These are phyloP conservation scores for Tetraodon nigroviridis DNA, from an alignment of 2,113 vertebrate species.

Conservation along the genomic window DNA sequence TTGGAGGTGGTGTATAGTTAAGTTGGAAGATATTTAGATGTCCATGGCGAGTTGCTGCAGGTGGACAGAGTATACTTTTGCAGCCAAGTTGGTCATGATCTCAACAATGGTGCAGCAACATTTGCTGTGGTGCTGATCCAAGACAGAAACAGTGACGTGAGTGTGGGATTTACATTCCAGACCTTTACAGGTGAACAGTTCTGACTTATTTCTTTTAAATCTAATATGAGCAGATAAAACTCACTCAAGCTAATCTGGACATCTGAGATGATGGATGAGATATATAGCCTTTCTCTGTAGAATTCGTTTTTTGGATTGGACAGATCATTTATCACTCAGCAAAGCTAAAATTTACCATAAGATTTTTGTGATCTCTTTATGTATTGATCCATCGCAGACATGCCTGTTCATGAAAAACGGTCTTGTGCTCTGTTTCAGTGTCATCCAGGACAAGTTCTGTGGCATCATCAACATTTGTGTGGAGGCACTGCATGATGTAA, in stretches of 20 bases:
- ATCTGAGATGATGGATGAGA: constrained; percentile 20
- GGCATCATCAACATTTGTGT: constrained; percentile 93
- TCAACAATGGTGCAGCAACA: no score
- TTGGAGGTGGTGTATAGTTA: no score
- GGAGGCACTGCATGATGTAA: constrained; percentile 92
- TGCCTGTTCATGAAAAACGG: constrained; percentile 11
- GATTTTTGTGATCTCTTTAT: no score
- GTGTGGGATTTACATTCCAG: not conserved
- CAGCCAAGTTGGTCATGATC: no score
- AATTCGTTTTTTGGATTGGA: constrained; percentile 14
- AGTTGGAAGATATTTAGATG: no score
- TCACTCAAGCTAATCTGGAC: not conserved
- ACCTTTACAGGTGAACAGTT: not conserved
- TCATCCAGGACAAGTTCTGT: constrained; percentile 97
- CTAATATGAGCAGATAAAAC: not conserved
- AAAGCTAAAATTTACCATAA: constrained; percentile 1
- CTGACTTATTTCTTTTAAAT: not conserved
- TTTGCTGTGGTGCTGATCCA: no score
- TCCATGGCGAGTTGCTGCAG: no score
- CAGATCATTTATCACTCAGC: constrained; percentile 24
- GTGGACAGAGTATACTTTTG: no score
- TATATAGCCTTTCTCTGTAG: constrained; percentile 1
- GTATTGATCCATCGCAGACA: no score
- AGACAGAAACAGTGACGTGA: no score
- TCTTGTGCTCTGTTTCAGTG: constrained; percentile 67